Evolutionary conservation across 2,113 vertebrate species (phyloP).

Genomic region (Heteronetta atricapilla): DNA sequence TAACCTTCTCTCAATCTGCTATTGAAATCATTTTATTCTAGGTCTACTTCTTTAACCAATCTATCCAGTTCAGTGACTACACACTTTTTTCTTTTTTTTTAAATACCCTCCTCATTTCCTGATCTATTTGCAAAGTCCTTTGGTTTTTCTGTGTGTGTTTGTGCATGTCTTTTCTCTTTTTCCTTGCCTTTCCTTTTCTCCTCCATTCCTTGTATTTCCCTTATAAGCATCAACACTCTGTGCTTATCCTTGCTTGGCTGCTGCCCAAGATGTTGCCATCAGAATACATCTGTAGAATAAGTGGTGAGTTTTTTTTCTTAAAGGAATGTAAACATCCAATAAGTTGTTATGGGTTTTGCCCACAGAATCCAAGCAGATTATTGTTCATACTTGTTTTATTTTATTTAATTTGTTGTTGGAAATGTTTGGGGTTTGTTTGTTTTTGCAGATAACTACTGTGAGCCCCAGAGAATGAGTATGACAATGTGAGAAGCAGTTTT

Average conservation of each 20-base stretch:
- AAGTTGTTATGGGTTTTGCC: constrained; percentile 29
- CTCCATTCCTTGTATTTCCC: background rate
- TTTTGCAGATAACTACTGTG: background rate
- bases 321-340: constrained; percentile 39
- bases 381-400: constrained; percentile 30
- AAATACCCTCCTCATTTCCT: background rate
- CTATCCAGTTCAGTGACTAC: background rate
- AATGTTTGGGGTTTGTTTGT: background rate
- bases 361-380: constrained; percentile 24
- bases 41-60: background rate
- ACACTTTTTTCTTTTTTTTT: constrained; percentile 3
- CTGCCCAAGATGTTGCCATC: background rate
- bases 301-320: background rate
- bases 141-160: background rate
- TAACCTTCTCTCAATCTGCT: background rate
- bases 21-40: background rate
- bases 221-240: background rate
- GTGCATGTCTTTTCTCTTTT: rapidly evolving
- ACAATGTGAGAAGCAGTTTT: background rate
- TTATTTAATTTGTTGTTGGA: constrained; percentile 46
- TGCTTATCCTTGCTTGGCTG: constrained; percentile 29
- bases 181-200: background rate
- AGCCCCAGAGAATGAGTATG: background rate
- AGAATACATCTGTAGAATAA: constrained; percentile 41
- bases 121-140: background rate